Base-by-base conservation (phyloP, 1,140 invertebrate genomes). In the Rhagoletis pomonella region DNA sequence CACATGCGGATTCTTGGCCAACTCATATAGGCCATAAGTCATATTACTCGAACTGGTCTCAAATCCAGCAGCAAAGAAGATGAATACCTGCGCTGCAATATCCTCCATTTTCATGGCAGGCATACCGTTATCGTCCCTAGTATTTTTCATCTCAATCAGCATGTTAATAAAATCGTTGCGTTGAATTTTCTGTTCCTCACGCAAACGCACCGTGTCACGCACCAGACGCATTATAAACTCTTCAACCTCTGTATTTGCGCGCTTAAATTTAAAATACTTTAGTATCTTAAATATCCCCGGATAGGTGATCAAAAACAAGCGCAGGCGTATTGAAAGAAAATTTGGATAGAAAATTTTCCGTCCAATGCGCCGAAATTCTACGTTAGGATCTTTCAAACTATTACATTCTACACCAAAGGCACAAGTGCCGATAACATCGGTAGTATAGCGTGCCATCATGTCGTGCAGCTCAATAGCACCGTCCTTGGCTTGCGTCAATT, bases 41-140 rank as follows among this genome's bases (percentile, higher is more conserved):
- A 96, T 90, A 1, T 94, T 90, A 69, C 93, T 94, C 9, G 94
- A 93, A 12, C 95, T 95, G 0, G 95, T 96, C 88, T 96, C 96
- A 88, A 94, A 95, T 29, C 95, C 95, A 84, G 95, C 95, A 1
- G 94, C 81, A 89, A 91, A 95, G 90, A 96, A 94, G 84, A 93
- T 19, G 90, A 93, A 89, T 87, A 94, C 88, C 92, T 95, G 89
- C 89, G 94, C 91, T 9, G 90, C 91, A 10, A 93, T 39, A 60
- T 89, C 59, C 64, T 89, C 86, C 29, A 86, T 14, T 85, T 17
- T 50, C 47, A 89, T 84, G 14, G 6, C 9, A 2, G 77, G 64
- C 17, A 64, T 1, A 47, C 85, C 85, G 86, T 87, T 69, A 3
- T 5, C 39, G 19, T 85, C 55, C 29, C 87, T 88, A 19, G 77